A percentile compares a stretch with the other conserved stretches of the same genome.
Conservation (phyloP, 2,888 invertebrate genomes). For the Drosophila prolongata region DNA sequence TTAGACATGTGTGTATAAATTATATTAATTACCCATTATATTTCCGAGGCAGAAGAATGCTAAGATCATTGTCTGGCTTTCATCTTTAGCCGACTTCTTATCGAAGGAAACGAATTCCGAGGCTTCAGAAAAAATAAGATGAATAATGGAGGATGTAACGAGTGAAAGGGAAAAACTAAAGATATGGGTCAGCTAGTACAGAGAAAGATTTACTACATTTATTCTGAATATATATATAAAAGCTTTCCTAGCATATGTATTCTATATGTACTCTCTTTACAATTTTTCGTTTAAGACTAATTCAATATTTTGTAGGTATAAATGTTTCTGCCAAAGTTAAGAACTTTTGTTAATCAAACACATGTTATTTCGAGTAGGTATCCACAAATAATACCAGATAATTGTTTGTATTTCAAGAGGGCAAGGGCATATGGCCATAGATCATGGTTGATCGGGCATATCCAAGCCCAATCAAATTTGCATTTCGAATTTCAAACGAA, state of each 20-base stretch:
- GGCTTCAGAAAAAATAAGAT: neutral
- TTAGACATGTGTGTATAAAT: neutral
- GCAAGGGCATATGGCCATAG: conserved; percentile 26
- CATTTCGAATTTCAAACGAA: conserved; percentile 31
- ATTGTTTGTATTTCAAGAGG: conserved; percentile 6
- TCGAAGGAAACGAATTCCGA: conserved; percentile 1
- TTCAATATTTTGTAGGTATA: no score
- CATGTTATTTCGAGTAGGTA: neutral
- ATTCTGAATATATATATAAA: no score
- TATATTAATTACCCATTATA: conserved; percentile 14
- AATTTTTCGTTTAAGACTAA: no score
- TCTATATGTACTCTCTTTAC: no score
- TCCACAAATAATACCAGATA: neutral
- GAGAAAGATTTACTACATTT: no score
- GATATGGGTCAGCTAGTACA: conserved; percentile 19
- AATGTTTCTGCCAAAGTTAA: no score
- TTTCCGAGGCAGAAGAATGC: conserved; percentile 1
- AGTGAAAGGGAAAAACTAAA: neutral
- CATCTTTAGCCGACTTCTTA: conserved; percentile 25
- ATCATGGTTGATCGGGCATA: conserved; percentile 35
- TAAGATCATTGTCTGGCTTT: conserved; percentile 10
- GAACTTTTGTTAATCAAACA: neutral
- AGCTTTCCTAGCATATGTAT: no score
- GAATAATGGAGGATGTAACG: neutral
- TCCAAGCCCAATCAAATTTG: conserved; percentile 31